A percentile compares a stretch with the other conserved stretches of the same genome.
Evolutionary conservation across 2,113 vertebrate genomes (phyloP).

Genomic region (Desmodus rotundus): DNA sequence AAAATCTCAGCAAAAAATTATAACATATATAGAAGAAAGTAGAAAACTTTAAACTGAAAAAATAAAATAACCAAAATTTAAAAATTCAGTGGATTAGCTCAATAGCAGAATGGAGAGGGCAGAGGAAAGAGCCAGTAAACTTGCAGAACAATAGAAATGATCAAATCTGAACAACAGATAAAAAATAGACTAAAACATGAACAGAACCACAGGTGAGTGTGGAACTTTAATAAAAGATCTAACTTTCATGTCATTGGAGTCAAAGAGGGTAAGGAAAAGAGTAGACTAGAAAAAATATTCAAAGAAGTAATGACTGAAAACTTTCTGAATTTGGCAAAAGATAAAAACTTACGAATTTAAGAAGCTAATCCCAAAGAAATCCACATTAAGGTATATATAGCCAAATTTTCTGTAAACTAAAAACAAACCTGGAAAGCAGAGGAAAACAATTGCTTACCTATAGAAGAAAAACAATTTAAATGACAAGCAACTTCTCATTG

Average conservation of each 20-base stretch:
- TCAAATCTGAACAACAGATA: not conserved
- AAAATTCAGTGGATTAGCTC: not conserved
- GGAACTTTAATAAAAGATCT: not conserved
- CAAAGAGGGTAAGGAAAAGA: not conserved
- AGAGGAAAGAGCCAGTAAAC: not conserved
- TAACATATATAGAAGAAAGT: not conserved
- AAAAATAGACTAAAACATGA: not conserved
- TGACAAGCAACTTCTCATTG: not conserved
- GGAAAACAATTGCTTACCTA: not conserved
- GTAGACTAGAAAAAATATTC: not conserved
- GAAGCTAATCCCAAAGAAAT: not conserved
- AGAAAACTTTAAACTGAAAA: not conserved
- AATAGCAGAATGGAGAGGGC: not conserved
- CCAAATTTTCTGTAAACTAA: not conserved
- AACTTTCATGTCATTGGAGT: not conserved
- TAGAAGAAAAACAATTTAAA: not conserved
- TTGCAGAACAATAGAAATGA: not conserved
- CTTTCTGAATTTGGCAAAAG: not conserved
- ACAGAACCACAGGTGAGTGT: not conserved
- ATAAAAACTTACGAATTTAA: not conserved
- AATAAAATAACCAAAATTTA: not conserved
- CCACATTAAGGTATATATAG: not conserved
- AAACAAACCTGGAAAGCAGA: not conserved
- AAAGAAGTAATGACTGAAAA: not conserved
- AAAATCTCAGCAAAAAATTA: not conserved